Percentiles rank a stretch among this genome's conserved stretches.
Evolutionary conservation across 2,113 vertebrate genomes (phyloP).

Genomic region (Eudyptes chrysolophus): DNA sequence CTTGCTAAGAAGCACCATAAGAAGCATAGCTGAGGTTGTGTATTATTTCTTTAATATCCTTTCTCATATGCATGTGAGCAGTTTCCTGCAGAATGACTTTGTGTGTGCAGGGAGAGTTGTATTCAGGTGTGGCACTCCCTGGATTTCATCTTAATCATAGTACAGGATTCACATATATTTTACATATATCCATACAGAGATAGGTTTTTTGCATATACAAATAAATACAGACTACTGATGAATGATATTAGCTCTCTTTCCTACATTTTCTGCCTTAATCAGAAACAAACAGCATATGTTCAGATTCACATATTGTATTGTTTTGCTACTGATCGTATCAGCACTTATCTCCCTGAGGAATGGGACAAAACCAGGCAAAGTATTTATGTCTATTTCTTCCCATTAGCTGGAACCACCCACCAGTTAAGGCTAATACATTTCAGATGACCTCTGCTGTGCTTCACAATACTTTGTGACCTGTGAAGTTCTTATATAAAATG

Average conservation of each 20-base stretch:
- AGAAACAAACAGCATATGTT: neutral
- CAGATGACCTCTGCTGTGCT: neutral
- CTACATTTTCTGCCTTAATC: neutral
- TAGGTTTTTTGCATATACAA: neutral
- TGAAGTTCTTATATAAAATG: neutral
- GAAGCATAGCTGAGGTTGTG: neutral
- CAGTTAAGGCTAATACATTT: neutral
- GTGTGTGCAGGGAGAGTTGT: neutral
- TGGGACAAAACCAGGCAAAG: neutral
- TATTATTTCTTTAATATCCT: neutral
- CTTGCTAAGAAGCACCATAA: neutral
- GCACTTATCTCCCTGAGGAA: neutral
- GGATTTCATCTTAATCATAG: neutral
- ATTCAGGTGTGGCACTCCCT: neutral
- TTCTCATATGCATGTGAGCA: neutral
- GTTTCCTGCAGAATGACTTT: neutral
- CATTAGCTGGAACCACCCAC: neutral
- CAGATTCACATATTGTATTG: neutral
- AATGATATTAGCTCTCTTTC: neutral
- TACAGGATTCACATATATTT: neutral
- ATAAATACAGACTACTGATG: neutral
- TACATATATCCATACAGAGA: neutral
- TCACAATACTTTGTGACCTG: neutral
- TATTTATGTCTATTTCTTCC: neutral
- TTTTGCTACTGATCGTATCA: neutral